Conservation (phyloP, 2,113 vertebrate species). For the Pseudopodoces humilis region DNA sequence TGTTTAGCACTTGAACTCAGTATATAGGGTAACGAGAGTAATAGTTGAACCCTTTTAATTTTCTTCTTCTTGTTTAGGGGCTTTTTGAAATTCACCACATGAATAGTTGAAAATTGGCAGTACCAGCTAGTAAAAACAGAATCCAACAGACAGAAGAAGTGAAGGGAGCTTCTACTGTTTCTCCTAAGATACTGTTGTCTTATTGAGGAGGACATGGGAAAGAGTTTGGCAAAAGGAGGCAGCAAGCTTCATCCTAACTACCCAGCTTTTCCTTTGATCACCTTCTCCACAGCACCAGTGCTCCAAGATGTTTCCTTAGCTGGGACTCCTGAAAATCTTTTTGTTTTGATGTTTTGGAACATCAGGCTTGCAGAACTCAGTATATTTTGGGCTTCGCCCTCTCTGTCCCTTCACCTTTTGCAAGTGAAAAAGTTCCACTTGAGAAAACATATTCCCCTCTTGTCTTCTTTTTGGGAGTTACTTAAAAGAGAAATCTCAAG, state of each 20-base stretch:
- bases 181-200: not conserved
- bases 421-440: not conserved
- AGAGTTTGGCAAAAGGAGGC: not conserved
- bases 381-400: not conserved
- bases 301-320: not conserved
- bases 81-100: not conserved
- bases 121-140: constrained; percentile 33
- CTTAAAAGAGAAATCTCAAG: constrained; percentile 33
- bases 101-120: constrained; percentile 43
- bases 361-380: not conserved
- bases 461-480: constrained; percentile 18
- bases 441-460: constrained; percentile 16
- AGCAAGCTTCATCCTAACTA: not conserved
- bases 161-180: not conserved
- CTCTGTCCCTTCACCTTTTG: not conserved
- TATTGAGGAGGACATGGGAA: not conserved
- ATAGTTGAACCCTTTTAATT: not conserved
- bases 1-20: not conserved
- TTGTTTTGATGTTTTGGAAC: too few species aligned
- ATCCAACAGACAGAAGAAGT: not conserved
- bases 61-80: not conserved
- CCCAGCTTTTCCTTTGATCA: not conserved
- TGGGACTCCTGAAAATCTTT: not conserved
- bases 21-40: not conserved
- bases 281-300: not conserved